Evolutionary conservation across 2,888 invertebrate genomes (phyloP), one percentile per base, ranked within the genome.

Genomic region (Eueremaeus valkanovi): DNA sequence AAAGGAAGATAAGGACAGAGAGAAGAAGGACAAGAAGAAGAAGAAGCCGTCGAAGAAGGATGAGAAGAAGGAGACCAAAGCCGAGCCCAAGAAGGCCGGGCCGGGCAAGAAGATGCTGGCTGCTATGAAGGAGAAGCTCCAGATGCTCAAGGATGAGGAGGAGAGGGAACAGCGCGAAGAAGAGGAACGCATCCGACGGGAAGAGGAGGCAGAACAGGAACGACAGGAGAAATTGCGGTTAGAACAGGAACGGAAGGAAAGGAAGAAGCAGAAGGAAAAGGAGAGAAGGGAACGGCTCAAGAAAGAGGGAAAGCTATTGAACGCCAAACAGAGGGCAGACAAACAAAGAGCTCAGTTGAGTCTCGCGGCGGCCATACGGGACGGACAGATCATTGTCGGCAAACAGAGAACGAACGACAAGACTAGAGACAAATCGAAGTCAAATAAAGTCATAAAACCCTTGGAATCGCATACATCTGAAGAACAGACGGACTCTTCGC

Each of bases 261-360:
- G 88, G 82, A 93, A 91, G 83, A 97, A 94, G 83, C 90, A 91
- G 81, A 93, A 93, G 82, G 93, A 95, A 84, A 94, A 93, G 82
- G 95, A 95, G 82, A 88, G 92, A 72, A 94, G 93, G 84, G 94
- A 94, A 81, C 88, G 93, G 82, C 86, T 95, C 80, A 97, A 97
- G 84, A 93, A 92, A n/a, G 97, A 97, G 85, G 98, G 98, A 2
- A 97, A 95, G 84, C 86, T 95, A 42, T 85, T 97, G 76, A 95
- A 95, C 1, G 90, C 92, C 0, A 95, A 95, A 83, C 95, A 99
- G 83, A 95, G 93, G 83, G 92, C 92, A 79, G 94, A 94, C 80
- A 89, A 91, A 78, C 80, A 80, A 73, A 55, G 78, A 72, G 78
- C 78, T 36, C 42, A 93, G 83, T 92, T 92, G 76, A 88, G 95